Conservation (phyloP, 1,140 invertebrate species). For the Cecropterus lyciades region DNA sequence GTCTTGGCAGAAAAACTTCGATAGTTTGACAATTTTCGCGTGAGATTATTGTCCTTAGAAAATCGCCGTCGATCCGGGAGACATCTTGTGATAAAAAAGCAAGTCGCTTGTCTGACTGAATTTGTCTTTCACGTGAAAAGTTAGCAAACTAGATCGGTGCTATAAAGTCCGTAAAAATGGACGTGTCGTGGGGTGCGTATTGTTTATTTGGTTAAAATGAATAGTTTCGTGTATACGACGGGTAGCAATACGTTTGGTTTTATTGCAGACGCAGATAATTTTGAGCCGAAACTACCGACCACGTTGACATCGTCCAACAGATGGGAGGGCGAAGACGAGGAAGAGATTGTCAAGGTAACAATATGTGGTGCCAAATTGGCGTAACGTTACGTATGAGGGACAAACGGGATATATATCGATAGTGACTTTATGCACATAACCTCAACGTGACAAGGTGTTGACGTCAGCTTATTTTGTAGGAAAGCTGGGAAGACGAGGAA, state of each 20-base stretch:
- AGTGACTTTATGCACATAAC: constrained; percentile 61
- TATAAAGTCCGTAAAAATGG: constrained; percentile 72
- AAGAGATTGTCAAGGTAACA: constrained; percentile 92
- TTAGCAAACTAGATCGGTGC: constrained; percentile 70
- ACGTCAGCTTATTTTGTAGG: constrained; percentile 85
- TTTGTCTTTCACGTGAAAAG: constrained; percentile 78
- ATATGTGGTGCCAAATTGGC: constrained; percentile 57
- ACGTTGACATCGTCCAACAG: constrained; percentile 86
- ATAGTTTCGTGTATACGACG: constrained; percentile 40
- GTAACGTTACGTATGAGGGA: constrained; percentile 35
- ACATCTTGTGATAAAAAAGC: constrained; percentile 82
- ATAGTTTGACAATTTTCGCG: constrained; percentile 80
- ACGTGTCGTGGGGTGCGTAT: constrained; percentile 81
- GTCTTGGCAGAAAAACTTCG: constrained; percentile 78
- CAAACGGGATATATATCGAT: constrained; percentile 18
- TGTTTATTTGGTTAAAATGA: constrained; percentile 38
- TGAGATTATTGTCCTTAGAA: constrained; percentile 72
- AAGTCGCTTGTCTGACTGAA: constrained; percentile 69
- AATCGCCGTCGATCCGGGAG: constrained; percentile 75
- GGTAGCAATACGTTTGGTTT: constrained; percentile 41
- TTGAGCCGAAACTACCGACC: constrained; percentile 81
- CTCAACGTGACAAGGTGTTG: constrained; percentile 75
- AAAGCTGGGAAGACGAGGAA: constrained; percentile 94
- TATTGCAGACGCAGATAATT: constrained; percentile 82
- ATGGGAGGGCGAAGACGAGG: constrained; percentile 96